Percentiles rank a stretch among this genome's conserved stretches.
Conservation (phyloP, 2,888 invertebrate species). For the Harpalus rubripes region DNA sequence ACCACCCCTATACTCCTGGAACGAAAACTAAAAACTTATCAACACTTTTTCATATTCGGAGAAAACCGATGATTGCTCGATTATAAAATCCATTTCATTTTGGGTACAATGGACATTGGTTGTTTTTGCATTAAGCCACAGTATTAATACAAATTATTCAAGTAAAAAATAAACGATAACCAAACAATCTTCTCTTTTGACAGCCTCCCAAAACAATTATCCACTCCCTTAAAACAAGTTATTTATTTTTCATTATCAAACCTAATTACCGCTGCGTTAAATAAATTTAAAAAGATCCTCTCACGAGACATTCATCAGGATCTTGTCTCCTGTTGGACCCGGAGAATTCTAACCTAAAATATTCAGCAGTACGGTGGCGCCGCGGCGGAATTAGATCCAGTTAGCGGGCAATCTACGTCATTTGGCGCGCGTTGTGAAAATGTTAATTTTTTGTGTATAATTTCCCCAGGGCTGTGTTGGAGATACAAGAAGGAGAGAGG, state of each 20-base stretch:
- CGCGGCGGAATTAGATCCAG: constrained; percentile 60
- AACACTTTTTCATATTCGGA: too few relatives aligned
- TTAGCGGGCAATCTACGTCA: constrained; percentile 65
- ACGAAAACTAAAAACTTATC: too few relatives aligned
- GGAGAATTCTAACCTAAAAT: constrained; percentile 27
- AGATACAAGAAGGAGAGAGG: neutral
- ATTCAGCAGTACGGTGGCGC: constrained; percentile 30
- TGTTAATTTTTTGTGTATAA: constrained; percentile 75
- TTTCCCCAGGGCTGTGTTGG: constrained; percentile 73
- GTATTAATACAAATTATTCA: neutral
- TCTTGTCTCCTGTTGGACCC: constrained; percentile 3
- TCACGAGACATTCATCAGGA: constrained; percentile 9
- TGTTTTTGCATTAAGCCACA: too few relatives aligned
- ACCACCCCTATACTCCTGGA: too few relatives aligned
- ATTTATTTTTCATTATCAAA: constrained; percentile 41
- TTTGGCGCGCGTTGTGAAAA: constrained; percentile 69
- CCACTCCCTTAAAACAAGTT: neutral
- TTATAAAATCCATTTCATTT: too few relatives aligned
- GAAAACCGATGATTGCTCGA: too few relatives aligned
- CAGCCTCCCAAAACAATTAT: constrained; percentile 11
- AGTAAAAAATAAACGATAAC: neutral
- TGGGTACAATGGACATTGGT: too few relatives aligned
- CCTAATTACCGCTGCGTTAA: constrained; percentile 37
- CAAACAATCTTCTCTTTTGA: too few relatives aligned
- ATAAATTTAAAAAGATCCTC: constrained; percentile 49